Evolutionary conservation across 2,888 invertebrate species (phyloP).

Genomic region (Lampropteryx suffumata): DNA sequence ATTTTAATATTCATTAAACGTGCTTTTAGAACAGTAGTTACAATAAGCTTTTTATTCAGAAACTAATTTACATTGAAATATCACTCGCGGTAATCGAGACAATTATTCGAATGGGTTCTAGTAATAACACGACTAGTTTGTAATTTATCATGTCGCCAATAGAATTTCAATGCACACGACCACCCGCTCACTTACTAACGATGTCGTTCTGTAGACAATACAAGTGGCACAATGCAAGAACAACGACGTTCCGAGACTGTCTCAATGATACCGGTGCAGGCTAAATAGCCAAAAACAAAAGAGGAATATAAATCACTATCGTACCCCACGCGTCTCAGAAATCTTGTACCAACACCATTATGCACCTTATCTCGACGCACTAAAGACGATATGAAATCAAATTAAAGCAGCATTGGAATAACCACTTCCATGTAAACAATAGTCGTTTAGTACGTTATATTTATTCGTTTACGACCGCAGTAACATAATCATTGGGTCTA

Average conservation of each 20-base stretch:
- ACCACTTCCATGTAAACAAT: constrained; percentile 77
- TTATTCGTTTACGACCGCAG: constrained; percentile 66
- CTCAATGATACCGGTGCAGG: constrained; percentile 68
- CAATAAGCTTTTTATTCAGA: not conserved
- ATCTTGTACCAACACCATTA: constrained; percentile 31
- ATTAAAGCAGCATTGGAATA: constrained; percentile 36
- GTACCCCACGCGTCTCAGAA: constrained; percentile 61
- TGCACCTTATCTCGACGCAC: constrained; percentile 37
- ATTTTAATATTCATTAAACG: no score
- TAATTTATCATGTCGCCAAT: constrained; percentile 76
- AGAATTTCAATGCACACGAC: constrained; percentile 76
- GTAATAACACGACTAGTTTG: constrained; percentile 47
- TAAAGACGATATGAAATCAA: constrained; percentile 33
- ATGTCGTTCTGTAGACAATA: constrained; percentile 77
- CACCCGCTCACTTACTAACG: constrained; percentile 80
- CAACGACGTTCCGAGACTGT: constrained; percentile 73
- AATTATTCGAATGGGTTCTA: constrained; percentile 63
- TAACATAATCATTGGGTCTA: constrained; percentile 71
- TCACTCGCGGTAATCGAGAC: constrained; percentile 53
- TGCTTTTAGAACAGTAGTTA: constrained; percentile 8
- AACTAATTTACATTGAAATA: constrained; percentile 47
- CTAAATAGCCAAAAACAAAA: constrained; percentile 81
- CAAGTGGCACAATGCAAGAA: constrained; percentile 76
- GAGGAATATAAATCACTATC: constrained; percentile 76
- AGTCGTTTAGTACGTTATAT: constrained; percentile 64